phyloP scores from a whole-genome alignment of 2,113 vertebrate species.

The Puntigrus tetrazona region DNA sequence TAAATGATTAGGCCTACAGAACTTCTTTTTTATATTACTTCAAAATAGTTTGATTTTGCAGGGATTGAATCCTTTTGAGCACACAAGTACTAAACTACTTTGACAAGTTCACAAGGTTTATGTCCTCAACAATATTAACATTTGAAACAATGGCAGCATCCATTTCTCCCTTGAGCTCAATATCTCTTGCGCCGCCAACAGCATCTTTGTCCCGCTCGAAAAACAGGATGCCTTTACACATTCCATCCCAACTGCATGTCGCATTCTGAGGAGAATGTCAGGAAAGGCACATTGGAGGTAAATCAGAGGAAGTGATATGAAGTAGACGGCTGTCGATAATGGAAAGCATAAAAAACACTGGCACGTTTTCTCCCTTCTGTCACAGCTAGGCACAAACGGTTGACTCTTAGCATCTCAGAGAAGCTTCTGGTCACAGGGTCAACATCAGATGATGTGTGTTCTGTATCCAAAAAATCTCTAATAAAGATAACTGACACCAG shows the following conservation, averaged over 20 bases:
- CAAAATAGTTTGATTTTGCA: background rate
- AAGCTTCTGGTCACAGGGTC: background rate
- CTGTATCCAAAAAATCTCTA: background rate
- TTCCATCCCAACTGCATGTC: conserved; percentile 25
- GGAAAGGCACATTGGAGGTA: conserved; percentile 43
- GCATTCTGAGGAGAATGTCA: conserved; percentile 31
- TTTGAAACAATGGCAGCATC: background rate
- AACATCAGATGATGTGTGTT: background rate
- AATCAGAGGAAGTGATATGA: conserved; percentile 32
- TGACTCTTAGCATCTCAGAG: background rate
- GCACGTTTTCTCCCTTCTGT: conserved; percentile 15
- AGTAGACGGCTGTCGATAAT: conserved; percentile 27
- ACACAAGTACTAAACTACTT: background rate
- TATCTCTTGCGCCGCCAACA: background rate
- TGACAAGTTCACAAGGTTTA: background rate
- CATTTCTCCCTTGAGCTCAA: conserved; percentile 16
- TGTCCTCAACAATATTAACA: background rate
- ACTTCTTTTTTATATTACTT: background rate
- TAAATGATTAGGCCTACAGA: background rate
- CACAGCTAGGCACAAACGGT: background rate
- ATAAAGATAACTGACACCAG: background rate
- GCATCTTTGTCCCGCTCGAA: conserved; percentile 7
- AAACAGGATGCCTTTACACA: conserved; percentile 55
- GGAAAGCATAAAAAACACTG: conserved; percentile 24
- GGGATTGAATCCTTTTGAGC: background rate